phyloP scores from a whole-genome alignment of 2,113 vertebrate genomes.

The human region DNA sequence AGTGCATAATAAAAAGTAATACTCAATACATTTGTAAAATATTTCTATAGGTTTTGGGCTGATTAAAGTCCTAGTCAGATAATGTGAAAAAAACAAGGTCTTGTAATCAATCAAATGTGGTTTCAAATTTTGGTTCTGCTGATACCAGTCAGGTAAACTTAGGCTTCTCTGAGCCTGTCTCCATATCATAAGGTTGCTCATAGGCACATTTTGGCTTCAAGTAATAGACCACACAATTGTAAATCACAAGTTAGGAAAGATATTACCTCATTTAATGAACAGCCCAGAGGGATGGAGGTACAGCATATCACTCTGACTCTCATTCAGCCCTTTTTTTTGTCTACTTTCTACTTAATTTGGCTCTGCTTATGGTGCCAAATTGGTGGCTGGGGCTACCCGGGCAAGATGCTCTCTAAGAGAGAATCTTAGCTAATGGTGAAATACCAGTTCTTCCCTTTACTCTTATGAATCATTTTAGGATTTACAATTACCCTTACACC shows the following conservation, averaged over 20 bases:
- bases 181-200: neutral
- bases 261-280: fast-evolving
- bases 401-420: neutral
- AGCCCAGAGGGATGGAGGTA: neutral
- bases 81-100: neutral
- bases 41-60: neutral
- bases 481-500: neutral
- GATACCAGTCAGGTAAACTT: fast-evolving
- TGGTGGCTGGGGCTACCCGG: neutral
- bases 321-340: neutral
- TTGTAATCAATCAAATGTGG: neutral
- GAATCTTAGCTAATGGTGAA: neutral
- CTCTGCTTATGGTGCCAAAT: neutral
- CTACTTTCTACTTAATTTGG: neutral
- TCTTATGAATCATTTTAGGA: neutral
- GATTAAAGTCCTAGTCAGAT: neutral
- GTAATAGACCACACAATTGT: neutral
- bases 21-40: neutral
- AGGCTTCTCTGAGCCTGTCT: neutral
- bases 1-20: neutral
- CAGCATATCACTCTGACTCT: neutral
- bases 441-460: neutral
- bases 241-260: neutral
- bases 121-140: neutral
- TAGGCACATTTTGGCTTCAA: neutral